phyloP scores from a whole-genome alignment of 2,797 vertebrate species.

The Eulemur rubriventer region DNA sequence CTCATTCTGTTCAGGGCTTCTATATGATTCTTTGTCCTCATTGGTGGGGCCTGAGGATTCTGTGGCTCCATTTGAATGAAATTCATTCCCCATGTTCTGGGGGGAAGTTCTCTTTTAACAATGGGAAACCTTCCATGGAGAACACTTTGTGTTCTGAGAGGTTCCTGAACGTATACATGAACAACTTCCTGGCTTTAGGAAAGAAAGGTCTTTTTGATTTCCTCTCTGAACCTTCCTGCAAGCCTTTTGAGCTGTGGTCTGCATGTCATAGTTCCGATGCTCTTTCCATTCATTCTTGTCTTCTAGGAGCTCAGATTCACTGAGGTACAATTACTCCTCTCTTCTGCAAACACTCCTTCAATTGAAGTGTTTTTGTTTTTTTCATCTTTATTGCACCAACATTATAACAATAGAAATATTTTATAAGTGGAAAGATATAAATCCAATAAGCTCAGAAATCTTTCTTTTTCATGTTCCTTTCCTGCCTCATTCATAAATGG shows the following conservation, averaged over 20 bases:
- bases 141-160: neutral
- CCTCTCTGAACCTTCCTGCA: neutral
- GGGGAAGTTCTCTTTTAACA: neutral
- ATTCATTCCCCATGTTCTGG: neutral
- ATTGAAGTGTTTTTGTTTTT: neutral
- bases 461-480: neutral
- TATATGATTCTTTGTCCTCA: neutral
- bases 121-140: neutral
- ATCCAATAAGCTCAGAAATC: neutral
- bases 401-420: constrained; percentile 8
- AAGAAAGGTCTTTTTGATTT: constrained; percentile 16
- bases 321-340: neutral
- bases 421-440: constrained; percentile 32
- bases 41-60: neutral
- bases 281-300: neutral
- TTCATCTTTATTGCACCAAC: neutral
- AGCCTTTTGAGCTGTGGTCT: neutral
- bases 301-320: neutral
- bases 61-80: neutral
- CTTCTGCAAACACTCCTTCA: neutral
- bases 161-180: neutral
- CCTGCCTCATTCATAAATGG: neutral
- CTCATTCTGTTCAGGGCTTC: neutral
- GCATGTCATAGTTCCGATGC: neutral
- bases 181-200: neutral